A percentile compares a stretch with the other conserved stretches of the same genome.
phyloP scores from a whole-genome alignment of 1,140 invertebrate genomes.

The Meloidogyne chitwoodi region DNA sequence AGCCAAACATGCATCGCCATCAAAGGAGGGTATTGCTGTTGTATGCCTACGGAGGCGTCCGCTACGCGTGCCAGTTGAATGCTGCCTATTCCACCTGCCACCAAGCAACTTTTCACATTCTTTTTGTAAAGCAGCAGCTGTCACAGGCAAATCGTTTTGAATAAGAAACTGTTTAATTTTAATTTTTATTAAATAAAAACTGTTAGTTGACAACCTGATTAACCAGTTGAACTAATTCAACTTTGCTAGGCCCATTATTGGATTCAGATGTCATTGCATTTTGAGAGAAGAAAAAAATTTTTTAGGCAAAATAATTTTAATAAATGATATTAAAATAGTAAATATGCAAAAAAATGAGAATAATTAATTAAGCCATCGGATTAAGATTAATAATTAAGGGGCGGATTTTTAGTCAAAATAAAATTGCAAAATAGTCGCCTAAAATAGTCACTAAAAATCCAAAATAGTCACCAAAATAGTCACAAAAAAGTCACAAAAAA shows the following conservation, averaged over 20 bases:
- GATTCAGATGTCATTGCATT: background rate
- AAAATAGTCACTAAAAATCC: too few relatives aligned
- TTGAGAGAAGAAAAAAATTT: background rate
- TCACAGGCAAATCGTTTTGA: constrained; percentile 14
- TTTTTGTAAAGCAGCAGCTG: constrained; percentile 11
- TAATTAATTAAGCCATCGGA: background rate
- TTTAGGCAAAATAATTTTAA: background rate
- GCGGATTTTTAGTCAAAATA: too few relatives aligned
- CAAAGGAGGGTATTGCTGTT: background rate
- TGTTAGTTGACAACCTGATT: constrained; percentile 15
- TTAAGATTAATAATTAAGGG: background rate
- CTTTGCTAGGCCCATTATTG: background rate
- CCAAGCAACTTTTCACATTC: constrained; percentile 8
- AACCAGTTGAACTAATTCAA: background rate
- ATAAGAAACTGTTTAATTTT: constrained; percentile 1
- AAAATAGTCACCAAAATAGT: too few relatives aligned
- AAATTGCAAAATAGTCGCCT: too few relatives aligned
- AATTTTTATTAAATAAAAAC: too few relatives aligned
- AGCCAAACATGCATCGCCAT: background rate
- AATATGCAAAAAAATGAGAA: background rate
- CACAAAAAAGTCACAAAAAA: too few relatives aligned
- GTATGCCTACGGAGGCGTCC: background rate
- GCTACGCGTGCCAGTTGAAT: background rate
- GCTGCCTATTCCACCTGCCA: background rate
- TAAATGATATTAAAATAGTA: background rate